Conservation (phyloP, 2,113 vertebrate genomes). For the Cyanistes caeruleus region DNA sequence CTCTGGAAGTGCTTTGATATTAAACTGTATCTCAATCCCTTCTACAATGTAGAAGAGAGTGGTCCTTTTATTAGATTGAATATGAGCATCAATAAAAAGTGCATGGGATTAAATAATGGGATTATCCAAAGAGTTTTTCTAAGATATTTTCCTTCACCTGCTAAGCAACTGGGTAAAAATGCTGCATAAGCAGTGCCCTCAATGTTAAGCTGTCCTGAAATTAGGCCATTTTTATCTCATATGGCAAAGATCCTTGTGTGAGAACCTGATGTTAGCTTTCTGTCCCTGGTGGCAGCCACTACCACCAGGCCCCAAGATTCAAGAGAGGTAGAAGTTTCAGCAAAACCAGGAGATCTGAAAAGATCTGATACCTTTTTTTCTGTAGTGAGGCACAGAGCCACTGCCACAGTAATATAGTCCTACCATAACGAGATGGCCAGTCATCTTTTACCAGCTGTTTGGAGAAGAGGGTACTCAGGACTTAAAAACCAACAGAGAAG, state of each 20-base stretch:
- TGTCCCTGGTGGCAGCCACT: neutral
- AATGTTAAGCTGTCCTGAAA: neutral
- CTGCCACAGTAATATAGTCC: too few species aligned
- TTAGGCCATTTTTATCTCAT: neutral
- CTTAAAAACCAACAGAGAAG: neutral
- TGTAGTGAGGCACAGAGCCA: neutral
- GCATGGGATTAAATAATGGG: neutral
- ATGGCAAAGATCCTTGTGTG: fast-evolving
- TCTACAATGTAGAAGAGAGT: neutral
- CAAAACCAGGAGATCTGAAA: neutral
- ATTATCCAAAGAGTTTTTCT: neutral
- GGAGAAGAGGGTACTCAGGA: neutral
- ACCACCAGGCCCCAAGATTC: neutral
- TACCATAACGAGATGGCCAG: fast-evolving
- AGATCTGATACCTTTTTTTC: neutral
- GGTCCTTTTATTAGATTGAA: neutral
- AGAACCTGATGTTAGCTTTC: neutral
- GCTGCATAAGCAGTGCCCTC: neutral
- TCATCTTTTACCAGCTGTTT: neutral
- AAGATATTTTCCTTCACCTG: neutral
- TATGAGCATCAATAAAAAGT: neutral
- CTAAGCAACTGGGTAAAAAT: neutral
- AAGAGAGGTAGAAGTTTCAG: neutral
- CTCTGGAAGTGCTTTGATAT: neutral
- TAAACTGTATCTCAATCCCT: neutral